A percentile compares a stretch with the other conserved stretches of the same genome.
Conservation (phyloP, 2,888 invertebrate genomes). For the Drosophila nr. medialis region DNA sequence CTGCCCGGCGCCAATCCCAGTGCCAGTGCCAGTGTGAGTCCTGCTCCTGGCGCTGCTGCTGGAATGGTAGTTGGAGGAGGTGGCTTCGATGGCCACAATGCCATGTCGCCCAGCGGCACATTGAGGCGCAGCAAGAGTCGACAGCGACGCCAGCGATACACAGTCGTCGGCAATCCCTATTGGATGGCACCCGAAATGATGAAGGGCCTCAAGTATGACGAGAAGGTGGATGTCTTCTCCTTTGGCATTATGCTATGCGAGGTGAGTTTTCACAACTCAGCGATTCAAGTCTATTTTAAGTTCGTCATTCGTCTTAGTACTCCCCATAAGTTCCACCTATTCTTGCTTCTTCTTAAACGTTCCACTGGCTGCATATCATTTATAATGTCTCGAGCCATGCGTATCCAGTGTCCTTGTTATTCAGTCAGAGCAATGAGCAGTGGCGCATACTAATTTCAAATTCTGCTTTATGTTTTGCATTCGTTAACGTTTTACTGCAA, state of each 20-base stretch:
- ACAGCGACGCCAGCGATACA: constrained; percentile 94
- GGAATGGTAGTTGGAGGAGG: background rate
- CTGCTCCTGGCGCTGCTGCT: constrained; percentile 1
- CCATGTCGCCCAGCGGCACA: constrained; percentile 82
- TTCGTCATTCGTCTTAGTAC: background rate
- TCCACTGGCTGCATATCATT: background rate
- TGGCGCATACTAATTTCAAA: background rate
- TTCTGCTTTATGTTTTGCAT: background rate
- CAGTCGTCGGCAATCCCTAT: constrained; percentile 98
- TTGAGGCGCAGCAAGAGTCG: constrained; percentile 87
- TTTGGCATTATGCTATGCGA: constrained; percentile 98
- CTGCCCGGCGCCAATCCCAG: constrained; percentile 28
- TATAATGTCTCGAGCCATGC: background rate
- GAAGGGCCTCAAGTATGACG: constrained; percentile 97
- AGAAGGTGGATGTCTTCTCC: constrained; percentile 98
- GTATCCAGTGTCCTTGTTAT: background rate
- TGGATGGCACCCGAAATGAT: constrained; percentile 99
- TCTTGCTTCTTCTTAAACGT: background rate
- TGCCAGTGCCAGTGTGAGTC: constrained; percentile 12
- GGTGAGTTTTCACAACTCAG: constrained; percentile 85
- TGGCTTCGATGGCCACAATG: constrained; percentile 24
- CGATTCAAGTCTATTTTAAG: background rate
- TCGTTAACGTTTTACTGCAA: background rate
- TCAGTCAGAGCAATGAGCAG: background rate
- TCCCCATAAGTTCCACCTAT: too few species aligned